These are phyloP conservation scores for Rhagoletis zephyria DNA, from an alignment of 1,140 invertebrate genomes.

Conservation along the genomic window DNA sequence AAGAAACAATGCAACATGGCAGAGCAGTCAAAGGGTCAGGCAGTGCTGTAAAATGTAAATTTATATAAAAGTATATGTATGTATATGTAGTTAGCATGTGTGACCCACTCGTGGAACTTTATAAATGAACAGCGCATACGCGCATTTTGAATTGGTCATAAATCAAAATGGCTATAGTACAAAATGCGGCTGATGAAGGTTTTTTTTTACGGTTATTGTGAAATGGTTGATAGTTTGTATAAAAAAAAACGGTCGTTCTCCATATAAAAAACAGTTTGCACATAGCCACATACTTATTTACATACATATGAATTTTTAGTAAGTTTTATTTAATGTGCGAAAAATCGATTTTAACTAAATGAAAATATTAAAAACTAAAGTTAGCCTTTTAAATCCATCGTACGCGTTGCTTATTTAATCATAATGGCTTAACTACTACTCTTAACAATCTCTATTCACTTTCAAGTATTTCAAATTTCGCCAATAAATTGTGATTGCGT, in stretches of 20 bases:
- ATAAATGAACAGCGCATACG: slow-evolving; percentile 34
- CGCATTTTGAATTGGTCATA: slow-evolving; percentile 31
- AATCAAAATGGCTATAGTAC: slow-evolving; percentile 25
- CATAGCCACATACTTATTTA: too few species aligned
- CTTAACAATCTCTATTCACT: neutral
- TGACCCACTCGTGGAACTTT: neutral
- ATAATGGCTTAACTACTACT: neutral
- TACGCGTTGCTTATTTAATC: neutral
- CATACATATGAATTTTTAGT: too few species aligned
- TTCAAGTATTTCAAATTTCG: neutral
- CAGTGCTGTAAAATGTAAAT: neutral
- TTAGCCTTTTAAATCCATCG: neutral
- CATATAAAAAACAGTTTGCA: too few species aligned
- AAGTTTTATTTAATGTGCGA: too few species aligned
- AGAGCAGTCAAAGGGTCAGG: slow-evolving; percentile 7
- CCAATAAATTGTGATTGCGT: slow-evolving; percentile 29
- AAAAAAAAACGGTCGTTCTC: neutral
- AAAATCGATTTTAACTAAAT: too few species aligned
- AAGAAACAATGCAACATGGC: slow-evolving; percentile 7
- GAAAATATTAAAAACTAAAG: too few species aligned
- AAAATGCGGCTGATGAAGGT: slow-evolving; percentile 18
- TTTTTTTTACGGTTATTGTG: neutral
- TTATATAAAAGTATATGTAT: neutral
- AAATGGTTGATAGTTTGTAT: neutral
- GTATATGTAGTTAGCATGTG: neutral